Evolutionary conservation across 2,888 invertebrate genomes (phyloP), one percentile per base, ranked within the genome.

Genomic region (Cataglyphis cursor): DNA sequence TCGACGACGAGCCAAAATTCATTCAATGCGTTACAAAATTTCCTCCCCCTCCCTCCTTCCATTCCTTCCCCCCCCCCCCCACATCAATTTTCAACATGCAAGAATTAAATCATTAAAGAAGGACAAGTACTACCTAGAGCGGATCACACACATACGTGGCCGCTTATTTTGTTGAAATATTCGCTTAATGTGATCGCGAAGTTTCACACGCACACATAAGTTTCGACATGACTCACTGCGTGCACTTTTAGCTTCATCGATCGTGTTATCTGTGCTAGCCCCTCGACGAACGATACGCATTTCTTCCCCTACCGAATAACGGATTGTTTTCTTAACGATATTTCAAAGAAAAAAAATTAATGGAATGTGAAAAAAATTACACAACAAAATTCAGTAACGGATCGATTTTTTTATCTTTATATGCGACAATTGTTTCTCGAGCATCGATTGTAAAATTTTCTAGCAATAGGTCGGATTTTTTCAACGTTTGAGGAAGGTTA

Each of bases 401-500:
- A 28, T 59, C 8, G 5, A 51, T 1, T 51, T n/a, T 15, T 44
- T 44, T 44, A 44, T 44, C 15, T 15, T 44, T 9, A 41, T 9
- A 41, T 3, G 41, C 10, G 41, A 10, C 41, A 41, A 41, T 41
- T 41, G 41, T 54, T 64, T 8, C 24, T 18, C 15, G 35, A 51
- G 12, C 4, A 21, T n/a, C 9, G 21, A 12, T 18, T 5, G 9
- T 12, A n/a, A 48, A 48, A 76, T 57, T 54, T 41, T 28, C 65
- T 24, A 35, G 59, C 78, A 24, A 78, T 44, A 68, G 31, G 21
- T 57, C 31, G 57, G 24, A 24, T 70, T 44, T 48, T 70, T 70
- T 70, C 12, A 68, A 68, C 59, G 70, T 80, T 92, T 92, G 92
- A 86, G 92, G 83, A 92, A 92, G 92, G 92, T 92, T 92, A 90